Conservation (phyloP, 2,113 vertebrate genomes). For the Nicator chloris region DNA sequence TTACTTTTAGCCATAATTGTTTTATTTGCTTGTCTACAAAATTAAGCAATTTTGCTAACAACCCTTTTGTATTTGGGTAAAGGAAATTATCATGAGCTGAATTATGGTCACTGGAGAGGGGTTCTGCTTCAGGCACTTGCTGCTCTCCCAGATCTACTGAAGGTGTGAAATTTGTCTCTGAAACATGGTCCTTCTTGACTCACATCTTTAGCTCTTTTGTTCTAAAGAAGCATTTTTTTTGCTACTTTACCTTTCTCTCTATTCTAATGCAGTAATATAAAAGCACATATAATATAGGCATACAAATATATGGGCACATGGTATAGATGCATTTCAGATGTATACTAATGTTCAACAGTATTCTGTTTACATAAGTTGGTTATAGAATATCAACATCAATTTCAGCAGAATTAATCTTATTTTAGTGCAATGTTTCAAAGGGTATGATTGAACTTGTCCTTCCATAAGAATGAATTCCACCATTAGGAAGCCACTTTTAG, state of each 20-base stretch:
- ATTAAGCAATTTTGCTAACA: background rate
- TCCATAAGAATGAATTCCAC: background rate
- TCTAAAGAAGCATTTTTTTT: background rate
- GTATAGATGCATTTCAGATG: background rate
- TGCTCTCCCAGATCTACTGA: background rate
- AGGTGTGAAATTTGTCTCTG: background rate
- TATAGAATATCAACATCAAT: background rate
- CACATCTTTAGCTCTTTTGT: background rate
- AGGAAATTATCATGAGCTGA: background rate
- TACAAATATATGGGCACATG: background rate
- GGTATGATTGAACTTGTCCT: accelerated
- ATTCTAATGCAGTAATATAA: background rate
- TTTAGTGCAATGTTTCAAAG: background rate
- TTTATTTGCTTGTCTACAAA: background rate
- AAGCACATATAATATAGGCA: background rate
- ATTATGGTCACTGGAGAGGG: background rate
- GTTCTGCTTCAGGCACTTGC: background rate
- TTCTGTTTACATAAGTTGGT: background rate
- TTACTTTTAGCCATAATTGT: background rate
- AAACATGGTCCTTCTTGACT: background rate
- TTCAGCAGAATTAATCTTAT: background rate
- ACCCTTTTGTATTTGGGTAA: background rate
- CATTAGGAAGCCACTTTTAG: background rate
- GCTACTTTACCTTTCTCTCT: background rate
- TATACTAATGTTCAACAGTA: background rate